These are phyloP conservation scores for Gobionotothen gibberifrons DNA, from an alignment of 2,797 vertebrate genomes.

Conservation along the genomic window DNA sequence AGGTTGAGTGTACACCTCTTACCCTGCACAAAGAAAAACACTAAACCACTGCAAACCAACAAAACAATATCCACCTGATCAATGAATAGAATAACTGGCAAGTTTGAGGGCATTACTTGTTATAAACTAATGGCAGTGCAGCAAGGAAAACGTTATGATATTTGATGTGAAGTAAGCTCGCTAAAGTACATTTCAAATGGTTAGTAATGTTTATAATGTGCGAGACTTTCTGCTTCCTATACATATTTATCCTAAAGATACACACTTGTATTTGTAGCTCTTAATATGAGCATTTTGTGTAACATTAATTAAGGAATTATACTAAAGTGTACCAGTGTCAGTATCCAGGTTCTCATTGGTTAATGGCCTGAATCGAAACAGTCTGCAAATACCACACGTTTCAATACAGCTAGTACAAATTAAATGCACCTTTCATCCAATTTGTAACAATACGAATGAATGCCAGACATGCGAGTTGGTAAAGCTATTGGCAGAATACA, in stretches of 20 bases:
- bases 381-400: not conserved
- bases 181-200: not conserved
- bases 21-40: constrained; percentile 8
- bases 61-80: not conserved
- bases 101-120: not conserved
- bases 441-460: constrained; percentile 9
- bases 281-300: not conserved
- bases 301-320: not conserved
- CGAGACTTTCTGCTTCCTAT: constrained; percentile 3
- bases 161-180: not conserved
- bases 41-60: constrained; percentile 1
- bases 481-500: constrained; percentile 21
- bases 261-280: not conserved
- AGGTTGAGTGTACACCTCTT: not conserved
- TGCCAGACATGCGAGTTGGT: not conserved
- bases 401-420: not conserved
- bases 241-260: not conserved
- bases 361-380: not conserved
- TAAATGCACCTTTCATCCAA: constrained; percentile 8
- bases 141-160: not conserved
- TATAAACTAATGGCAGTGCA: not conserved
- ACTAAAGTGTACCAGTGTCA: not conserved
- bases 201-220: constrained; percentile 10
- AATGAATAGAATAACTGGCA: not conserved
- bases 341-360: not conserved